Conservation (phyloP, 2,888 invertebrate genomes). For the Rosalia funebris region DNA sequence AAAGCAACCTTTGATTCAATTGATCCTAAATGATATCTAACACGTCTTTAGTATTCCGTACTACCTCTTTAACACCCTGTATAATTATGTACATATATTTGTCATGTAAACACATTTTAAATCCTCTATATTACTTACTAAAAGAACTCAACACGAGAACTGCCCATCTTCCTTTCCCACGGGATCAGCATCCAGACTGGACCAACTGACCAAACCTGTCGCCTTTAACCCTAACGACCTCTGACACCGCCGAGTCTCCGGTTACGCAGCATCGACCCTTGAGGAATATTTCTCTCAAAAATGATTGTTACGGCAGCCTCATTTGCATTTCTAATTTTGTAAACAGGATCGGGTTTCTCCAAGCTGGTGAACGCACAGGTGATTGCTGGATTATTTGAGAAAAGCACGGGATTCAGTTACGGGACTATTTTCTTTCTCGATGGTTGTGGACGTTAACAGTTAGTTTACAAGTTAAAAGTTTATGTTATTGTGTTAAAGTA, state of each 20-base stretch:
- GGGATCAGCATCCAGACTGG: slow-evolving; percentile 55
- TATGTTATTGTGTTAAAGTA: too few species aligned
- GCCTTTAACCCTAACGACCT: slow-evolving; percentile 38
- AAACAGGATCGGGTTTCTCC: slow-evolving; percentile 41
- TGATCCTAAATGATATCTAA: too few species aligned
- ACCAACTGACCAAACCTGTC: slow-evolving; percentile 57
- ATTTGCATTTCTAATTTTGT: slow-evolving; percentile 50
- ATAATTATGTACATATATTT: too few species aligned
- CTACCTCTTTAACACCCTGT: too few species aligned
- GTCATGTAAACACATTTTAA: too few species aligned
- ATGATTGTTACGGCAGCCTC: slow-evolving; percentile 48
- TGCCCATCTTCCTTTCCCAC: slow-evolving; percentile 58
- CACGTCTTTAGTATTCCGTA: too few species aligned
- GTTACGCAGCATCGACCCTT: slow-evolving; percentile 26
- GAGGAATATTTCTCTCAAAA: slow-evolving; percentile 30
- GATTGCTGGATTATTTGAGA: slow-evolving; percentile 14
- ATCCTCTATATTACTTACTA: too few species aligned
- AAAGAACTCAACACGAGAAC: too few species aligned
- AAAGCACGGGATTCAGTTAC: slow-evolving; percentile 33
- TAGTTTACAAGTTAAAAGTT: too few species aligned
- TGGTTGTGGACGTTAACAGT: background rate
- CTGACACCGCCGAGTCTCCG: slow-evolving; percentile 13
- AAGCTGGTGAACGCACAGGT: slow-evolving; percentile 25
- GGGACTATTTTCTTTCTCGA: slow-evolving; percentile 22
- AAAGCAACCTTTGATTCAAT: too few species aligned